Percentiles rank a stretch among this genome's conserved stretches.
Evolutionary conservation across 2,888 invertebrate genomes (phyloP).

Genomic region (Nymphalis polychloros): DNA sequence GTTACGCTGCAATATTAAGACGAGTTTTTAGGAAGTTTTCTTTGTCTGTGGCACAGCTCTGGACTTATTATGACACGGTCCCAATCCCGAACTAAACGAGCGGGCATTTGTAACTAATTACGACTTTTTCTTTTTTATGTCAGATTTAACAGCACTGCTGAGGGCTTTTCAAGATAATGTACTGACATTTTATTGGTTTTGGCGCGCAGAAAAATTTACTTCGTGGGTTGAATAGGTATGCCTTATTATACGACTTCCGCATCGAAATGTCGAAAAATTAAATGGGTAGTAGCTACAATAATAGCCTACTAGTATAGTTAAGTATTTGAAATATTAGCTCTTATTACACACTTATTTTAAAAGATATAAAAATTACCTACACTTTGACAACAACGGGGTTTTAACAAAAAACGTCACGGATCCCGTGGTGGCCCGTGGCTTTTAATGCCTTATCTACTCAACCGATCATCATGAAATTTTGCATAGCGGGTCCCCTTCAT

Average conservation of each 20-base stretch:
- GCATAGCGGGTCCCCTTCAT: no score
- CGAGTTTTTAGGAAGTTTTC: not conserved
- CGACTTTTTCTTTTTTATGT: slow-evolving; percentile 54
- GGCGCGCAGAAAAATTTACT: slow-evolving; percentile 22
- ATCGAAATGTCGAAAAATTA: not conserved
- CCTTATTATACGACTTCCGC: not conserved
- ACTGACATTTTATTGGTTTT: slow-evolving; percentile 46
- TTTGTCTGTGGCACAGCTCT: slow-evolving; percentile 17
- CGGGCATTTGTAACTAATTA: slow-evolving; percentile 56
- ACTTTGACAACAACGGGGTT: no score
- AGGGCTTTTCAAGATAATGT: slow-evolving; percentile 48
- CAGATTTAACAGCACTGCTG: slow-evolving; percentile 46
- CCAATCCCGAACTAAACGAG: slow-evolving; percentile 34
- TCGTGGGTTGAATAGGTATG: slow-evolving; percentile 1
- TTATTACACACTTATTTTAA: no score
- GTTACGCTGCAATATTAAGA: not conserved
- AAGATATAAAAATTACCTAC: no score
- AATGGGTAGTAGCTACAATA: no score
- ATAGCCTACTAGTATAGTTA: no score
- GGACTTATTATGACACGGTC: slow-evolving; percentile 34
- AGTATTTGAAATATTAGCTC: no score
- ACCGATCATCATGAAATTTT: no score
- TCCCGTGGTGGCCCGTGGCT: no score
- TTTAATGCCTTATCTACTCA: no score
- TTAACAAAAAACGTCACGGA: no score